These are phyloP conservation scores for Labrus mixtus DNA, from an alignment of 2,113 vertebrate genomes.

Conservation along the genomic window DNA sequence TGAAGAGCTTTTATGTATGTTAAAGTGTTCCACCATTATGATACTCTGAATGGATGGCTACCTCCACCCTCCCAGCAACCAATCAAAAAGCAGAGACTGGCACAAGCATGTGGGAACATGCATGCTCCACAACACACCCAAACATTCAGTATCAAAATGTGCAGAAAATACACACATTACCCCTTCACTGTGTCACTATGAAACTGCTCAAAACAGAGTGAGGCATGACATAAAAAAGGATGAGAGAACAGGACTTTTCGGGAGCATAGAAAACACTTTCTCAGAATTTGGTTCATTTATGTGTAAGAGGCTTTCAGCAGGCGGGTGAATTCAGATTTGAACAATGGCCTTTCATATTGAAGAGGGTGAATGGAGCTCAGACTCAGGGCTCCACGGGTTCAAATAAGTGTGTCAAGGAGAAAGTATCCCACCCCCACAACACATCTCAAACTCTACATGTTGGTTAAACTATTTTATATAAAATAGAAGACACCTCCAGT, in stretches of 20 bases:
- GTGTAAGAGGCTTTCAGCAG: constrained; percentile 65
- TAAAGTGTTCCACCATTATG: constrained; percentile 32
- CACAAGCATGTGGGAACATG: constrained; percentile 19
- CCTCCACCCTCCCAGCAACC: constrained; percentile 27
- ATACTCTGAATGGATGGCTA: constrained; percentile 15
- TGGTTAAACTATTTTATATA: not conserved
- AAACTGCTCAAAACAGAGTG: not conserved
- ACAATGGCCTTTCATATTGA: constrained; percentile 76
- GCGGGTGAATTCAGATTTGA: constrained; percentile 67
- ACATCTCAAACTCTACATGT: not conserved
- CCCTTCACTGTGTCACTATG: not conserved
- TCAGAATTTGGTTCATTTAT: constrained; percentile 66
- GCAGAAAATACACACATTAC: not conserved
- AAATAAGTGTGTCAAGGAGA: constrained; percentile 61
- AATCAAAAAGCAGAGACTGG: constrained; percentile 24
- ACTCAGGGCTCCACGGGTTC: constrained; percentile 38
- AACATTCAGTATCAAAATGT: constrained; percentile 1
- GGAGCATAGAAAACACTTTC: constrained; percentile 23
- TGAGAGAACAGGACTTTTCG: not conserved
- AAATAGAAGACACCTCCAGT: not conserved
- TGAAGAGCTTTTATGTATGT: constrained; percentile 11
- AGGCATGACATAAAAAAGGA: constrained; percentile 7
- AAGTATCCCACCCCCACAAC: constrained; percentile 51
- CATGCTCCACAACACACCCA: not conserved
- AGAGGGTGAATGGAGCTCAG: constrained; percentile 71